A percentile compares a stretch with the other conserved stretches of the same genome.
Evolutionary conservation across 2,888 invertebrate genomes (phyloP).

Genomic region (Ophion ventricosus): DNA sequence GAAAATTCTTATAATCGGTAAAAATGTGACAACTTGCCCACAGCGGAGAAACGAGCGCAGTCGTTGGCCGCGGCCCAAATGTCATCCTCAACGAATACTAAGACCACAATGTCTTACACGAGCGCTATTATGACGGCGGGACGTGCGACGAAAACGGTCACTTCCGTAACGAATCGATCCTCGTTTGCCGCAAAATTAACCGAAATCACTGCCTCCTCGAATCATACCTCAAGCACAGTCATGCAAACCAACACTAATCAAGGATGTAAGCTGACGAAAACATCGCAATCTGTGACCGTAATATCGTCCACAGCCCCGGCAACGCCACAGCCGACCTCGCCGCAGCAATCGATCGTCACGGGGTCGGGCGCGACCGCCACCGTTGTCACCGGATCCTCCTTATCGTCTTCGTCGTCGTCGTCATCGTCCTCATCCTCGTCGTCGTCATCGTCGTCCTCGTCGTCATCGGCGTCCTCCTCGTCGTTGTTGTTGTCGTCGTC

Average conservation of each 20-base stretch:
- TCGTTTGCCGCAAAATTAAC: conserved; percentile 89
- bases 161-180: conserved; percentile 87
- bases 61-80: conserved; percentile 81
- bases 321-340: conserved; percentile 73
- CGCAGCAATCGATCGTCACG: conserved; percentile 68
- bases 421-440: conserved; percentile 60
- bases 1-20: conserved; percentile 54
- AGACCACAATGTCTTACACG: conserved; percentile 86
- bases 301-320: conserved; percentile 77
- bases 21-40: conserved; percentile 63
- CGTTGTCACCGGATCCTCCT: conserved; percentile 3
- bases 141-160: conserved; percentile 82
- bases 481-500: conserved; percentile 26
- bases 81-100: conserved; percentile 84
- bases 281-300: conserved; percentile 71
- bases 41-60: conserved; percentile 84
- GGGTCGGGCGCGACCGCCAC: conserved; percentile 7
- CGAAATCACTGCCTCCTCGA: conserved; percentile 83
- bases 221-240: conserved; percentile 73
- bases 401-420: conserved; percentile 56
- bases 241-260: conserved; percentile 75
- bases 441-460: conserved; percentile 71
- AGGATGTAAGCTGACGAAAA: conserved; percentile 74
- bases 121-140: conserved; percentile 85
- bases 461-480: conserved; percentile 68